Base-by-base conservation (phyloP, 2,888 invertebrate genomes). In the Drosophila gaucha region DNA sequence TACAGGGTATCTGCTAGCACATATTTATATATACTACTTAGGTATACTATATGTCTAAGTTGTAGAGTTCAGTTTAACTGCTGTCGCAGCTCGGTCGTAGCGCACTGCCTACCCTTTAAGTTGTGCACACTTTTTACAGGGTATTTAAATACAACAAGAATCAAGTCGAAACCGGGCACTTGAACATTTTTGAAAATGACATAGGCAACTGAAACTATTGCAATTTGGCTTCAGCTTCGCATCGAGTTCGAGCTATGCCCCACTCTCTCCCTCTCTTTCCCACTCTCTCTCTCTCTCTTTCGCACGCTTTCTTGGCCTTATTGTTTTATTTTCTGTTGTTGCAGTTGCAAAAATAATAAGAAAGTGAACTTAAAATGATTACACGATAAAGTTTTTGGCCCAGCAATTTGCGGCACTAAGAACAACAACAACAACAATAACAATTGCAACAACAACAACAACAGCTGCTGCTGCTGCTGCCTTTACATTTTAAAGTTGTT, bases 331-430 rank as follows among this genome's bases (percentile, higher is more conserved):
- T 35, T 65, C 20, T 54, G 44, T 24, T 76, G 60, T 57, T 74
- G 68, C 49, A 55, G 31, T 46, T 64, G 54, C 79, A 79, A 77
- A 85, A 82, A 82, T 82, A 82, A 82, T 85, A 82, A 82, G 82
- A 82, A 82, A 85, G 77, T 68, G 82, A 82, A 82, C 82, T 82
- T 82, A 82, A 82, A 85, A 85, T 82, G 82, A 82, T 82, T 82
- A 85, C 82, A 82, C 77, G 85, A 72, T 74, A 82, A 82, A 82
- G 79, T 82, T 85, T 41, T 85, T 82, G 64, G 72, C 62, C 74
- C 82, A 70, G 85, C 79, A 82, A 82, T 85, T 85, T 85, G 85
- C 62, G 67, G 63, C 77, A 54, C 71, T 58, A 36, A 54, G 30
- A 70, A 62, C 55, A 70, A 43, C 47, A 60, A 6, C 43, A 59